Base-by-base conservation (phyloP, 2,888 invertebrate genomes). In the Eristalis pertinax region DNA sequence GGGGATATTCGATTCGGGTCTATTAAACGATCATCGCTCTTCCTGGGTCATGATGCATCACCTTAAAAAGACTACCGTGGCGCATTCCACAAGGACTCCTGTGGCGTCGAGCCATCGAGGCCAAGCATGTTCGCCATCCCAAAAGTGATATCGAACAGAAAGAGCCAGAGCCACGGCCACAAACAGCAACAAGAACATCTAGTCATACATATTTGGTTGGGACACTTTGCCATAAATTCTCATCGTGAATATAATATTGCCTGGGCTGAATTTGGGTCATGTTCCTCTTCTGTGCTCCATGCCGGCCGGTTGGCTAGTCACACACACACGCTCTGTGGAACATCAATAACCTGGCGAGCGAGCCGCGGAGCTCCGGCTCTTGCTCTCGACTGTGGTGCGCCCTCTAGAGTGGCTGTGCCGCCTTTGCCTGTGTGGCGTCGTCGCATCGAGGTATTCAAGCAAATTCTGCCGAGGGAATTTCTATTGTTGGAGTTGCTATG, bases 151-250 rank as follows among this genome's bases (percentile, higher is more conserved):
- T 15, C 35, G 35, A 29, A 29, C 56, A 72, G 13, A 11, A 15
- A 65, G 38, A 41, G 32, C 64, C 43, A 62, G 63, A 15, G 62
- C 68, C 19, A 58, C 10, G 5, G 1, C 58, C 8, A 24, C 62
- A 73, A 29, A 4, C 26, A 41, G 15, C 19, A 19, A 35, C 13
- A 64, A n/a, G n/a, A n/a, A 50, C 62, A 32, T 13, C 32, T 4
- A 69, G 50, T 63, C 64, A 56, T 67, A 83, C 85, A 78, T 82
- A 86, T 86, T 82, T 86, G 85, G 83, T 64, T 80, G 84, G 79
- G 79, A 87, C 87, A 87, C 87, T 84, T 87, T 83, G 84, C 76
- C 79, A 87, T 87, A 87, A 87, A 87, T 87, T 80, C 79, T 60
- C 79, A 75, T 67, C 78, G 65, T 75, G 86, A 78, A 82, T 82